Base-by-base conservation (phyloP, 1,140 invertebrate species). In the Eriocheir sinensis region DNA sequence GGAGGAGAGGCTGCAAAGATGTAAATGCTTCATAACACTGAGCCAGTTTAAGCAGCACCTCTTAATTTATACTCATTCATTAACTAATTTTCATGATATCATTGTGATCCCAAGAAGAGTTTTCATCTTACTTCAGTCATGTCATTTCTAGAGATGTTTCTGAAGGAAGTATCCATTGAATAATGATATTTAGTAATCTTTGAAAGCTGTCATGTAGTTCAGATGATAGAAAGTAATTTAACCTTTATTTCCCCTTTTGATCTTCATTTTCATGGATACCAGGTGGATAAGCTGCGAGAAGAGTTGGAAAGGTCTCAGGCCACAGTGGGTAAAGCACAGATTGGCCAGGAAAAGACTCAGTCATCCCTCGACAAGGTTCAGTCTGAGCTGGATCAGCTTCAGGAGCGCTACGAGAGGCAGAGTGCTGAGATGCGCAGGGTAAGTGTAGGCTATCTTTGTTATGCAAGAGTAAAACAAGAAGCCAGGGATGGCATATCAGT, bases 341-440 rank as follows among this genome's bases (percentile, higher is more conserved):
- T 98, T 89, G 98, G 98, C 96, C 98, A 99, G 96, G 98, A 99
- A 96, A 99, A 99, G 97, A 97, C 99, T 53, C 98, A 99, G 96
- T 98, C 98, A 95, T 97, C 98, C 15, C 97, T 99, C 93, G 98
- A 99, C 96, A 98, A 99, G 96, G 98, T 98, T 0, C 98, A 99
- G 96, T 98, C 98, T 91, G 98, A 99, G 96, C 98, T 98, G n/a
- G 99, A 99, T 96, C 98, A 98, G 96, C 97, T 98, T 8, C 98
- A 99, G 96, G 98, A 99, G 96, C 98, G 98, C 95, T 96, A 98
- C 81, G 98, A 99, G 96, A 98, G 98, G 96, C 97, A 98, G 30
- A 97, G 98, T 94, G 97, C 97, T 60, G 98, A 99, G 97, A 97
- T 98, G 83, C 97, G 98, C 96, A 98, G 98, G 97, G 98, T 98